phyloP scores from a whole-genome alignment of 2,888 invertebrate genomes.

The Drosophila macrothrix region DNA sequence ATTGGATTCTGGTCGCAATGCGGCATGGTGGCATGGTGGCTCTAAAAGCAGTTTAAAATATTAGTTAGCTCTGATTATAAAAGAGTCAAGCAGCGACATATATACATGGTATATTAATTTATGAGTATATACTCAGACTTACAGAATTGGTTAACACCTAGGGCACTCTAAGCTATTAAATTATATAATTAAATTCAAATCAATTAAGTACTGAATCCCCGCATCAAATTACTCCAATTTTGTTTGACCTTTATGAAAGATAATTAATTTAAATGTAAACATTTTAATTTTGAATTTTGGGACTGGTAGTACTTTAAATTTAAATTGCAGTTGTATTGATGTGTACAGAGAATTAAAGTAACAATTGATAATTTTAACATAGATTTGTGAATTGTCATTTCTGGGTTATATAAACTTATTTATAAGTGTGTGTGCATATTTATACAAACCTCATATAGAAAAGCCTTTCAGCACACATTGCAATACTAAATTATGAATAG shows the following conservation, averaged over 20 bases:
- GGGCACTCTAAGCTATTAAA: neutral
- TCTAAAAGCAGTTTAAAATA: slow-evolving; percentile 60
- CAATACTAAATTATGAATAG: slow-evolving; percentile 51
- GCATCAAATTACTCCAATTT: neutral
- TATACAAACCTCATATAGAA: neutral
- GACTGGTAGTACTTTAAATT: neutral
- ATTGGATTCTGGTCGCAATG: slow-evolving; percentile 51
- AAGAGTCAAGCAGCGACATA: neutral
- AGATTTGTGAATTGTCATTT: too few species aligned
- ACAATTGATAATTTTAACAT: neutral
- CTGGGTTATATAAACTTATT: too few species aligned
- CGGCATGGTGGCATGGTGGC: neutral
- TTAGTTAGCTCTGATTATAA: slow-evolving; percentile 53
- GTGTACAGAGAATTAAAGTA: neutral
- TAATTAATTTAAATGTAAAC: neutral
- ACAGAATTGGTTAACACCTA: neutral
- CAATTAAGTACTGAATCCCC: neutral
- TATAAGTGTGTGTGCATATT: neutral
- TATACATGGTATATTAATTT: neutral
- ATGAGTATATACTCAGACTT: neutral
- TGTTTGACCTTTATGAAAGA: neutral
- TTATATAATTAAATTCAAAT: neutral
- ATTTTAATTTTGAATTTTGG: neutral
- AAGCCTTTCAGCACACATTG: slow-evolving; percentile 20
- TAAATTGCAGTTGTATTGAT: neutral